Evolutionary conservation across 1,140 invertebrate genomes (phyloP), one percentile per base, ranked within the genome.

Genomic region (Phymorhynchus buccinoides): DNA sequence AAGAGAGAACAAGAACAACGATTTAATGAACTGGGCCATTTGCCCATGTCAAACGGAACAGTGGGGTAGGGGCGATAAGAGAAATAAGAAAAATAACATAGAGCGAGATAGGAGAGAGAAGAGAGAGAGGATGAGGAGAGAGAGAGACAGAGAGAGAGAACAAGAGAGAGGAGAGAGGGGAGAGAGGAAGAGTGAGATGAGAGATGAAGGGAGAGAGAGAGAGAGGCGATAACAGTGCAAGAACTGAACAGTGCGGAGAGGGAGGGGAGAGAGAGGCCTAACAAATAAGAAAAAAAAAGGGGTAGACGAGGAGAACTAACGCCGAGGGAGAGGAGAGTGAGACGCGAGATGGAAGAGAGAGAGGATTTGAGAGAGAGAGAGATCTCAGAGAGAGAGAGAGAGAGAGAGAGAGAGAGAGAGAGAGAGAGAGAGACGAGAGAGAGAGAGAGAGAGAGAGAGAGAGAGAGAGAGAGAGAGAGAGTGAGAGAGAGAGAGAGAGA

Each of bases 401-500:
- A 73, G 71, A 73, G 71, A 39, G 6, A 37, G 6, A 73, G 68
- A 37, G 35, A 37, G 35, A 6, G 35, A 37, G 35, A 37, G 35
- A 48, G 7, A 48, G 44, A 48, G 7, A 48, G 18, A 48, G 44
- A 18, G 18, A 48, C 6, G 7, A 48, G 68, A 73, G 68, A 73
- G 71, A 73, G 71, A 73, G 3, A 73, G 71, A 73, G 71, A 73
- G 71, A 73, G 71, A 73, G 71, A 39, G 6, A 37, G 6, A 73
- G 68, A 73, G 71, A 73, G 71, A 73, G 71, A 73, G 48, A 52
- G 48, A 52, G 48, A 52, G 48, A 52, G 48, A 52, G 48, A 52
- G 48, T 52, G 48, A 18, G 22, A 52, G 48, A 52, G 48, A 9
- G 48, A 52, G 48, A 52, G 48, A 52, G 48, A 52, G 0, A 52